These are phyloP conservation scores for Panthera uncia DNA, from an alignment of 2,113 vertebrate genomes.

Conservation along the genomic window DNA sequence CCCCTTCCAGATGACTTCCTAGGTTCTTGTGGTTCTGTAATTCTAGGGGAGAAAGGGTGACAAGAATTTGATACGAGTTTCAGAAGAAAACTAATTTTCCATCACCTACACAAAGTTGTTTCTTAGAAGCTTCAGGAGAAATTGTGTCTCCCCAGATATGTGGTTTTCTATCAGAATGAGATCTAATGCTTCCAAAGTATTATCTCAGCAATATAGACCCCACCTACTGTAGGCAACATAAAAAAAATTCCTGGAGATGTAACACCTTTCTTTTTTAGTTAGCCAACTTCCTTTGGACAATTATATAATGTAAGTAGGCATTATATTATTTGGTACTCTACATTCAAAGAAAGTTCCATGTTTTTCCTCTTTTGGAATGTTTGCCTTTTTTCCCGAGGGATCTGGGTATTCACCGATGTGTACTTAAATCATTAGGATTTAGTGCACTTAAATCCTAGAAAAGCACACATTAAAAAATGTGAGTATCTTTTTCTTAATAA, in stretches of 20 bases:
- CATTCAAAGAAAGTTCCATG: not conserved
- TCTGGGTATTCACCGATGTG: not conserved
- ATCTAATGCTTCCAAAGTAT: not conserved
- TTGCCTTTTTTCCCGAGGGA: not conserved
- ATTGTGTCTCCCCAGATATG: not conserved
- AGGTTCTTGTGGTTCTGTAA: not conserved
- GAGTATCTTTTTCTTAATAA: not conserved
- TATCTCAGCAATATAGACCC: not conserved
- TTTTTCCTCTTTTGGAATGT: not conserved
- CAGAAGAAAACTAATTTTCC: not conserved
- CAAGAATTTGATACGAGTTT: not conserved
- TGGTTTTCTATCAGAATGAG: not conserved
- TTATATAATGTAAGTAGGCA: not conserved
- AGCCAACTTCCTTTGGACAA: not conserved
- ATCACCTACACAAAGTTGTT: not conserved
- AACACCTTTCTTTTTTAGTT: not conserved
- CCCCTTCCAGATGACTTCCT: not conserved
- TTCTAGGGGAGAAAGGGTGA: not conserved
- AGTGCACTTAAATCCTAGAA: conserved; percentile 13
- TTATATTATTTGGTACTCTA: conserved; percentile 2
- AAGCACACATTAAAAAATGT: conserved; percentile 10
- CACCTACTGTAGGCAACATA: not conserved
- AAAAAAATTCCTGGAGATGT: not conserved
- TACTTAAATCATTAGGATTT: not conserved
- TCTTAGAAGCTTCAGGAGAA: not conserved